A percentile compares a stretch with the other conserved stretches of the same genome.
phyloP scores from a whole-genome alignment of 2,888 invertebrate species.

The Diarsia mendica region DNA sequence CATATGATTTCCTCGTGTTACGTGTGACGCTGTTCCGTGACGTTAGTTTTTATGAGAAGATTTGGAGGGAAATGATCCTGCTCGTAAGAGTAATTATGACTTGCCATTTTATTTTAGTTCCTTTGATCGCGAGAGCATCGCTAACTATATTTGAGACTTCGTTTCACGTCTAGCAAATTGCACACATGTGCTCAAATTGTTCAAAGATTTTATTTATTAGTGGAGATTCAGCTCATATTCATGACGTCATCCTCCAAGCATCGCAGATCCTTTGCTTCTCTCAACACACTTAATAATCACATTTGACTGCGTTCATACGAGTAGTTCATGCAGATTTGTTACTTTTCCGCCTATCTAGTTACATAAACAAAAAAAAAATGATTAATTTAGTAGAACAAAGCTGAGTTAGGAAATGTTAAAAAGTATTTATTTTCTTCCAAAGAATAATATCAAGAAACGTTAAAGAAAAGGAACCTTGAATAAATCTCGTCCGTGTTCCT shows the following conservation, averaged over 20 bases:
- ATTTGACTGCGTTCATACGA: no score
- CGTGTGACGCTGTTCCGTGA: slow-evolving; percentile 19
- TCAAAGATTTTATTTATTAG: slow-evolving; percentile 1
- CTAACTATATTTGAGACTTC: slow-evolving; percentile 61
- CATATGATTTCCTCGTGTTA: slow-evolving; percentile 7
- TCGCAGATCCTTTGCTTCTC: no score
- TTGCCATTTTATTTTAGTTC: slow-evolving; percentile 64
- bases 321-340: no score
- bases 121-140: slow-evolving; percentile 61
- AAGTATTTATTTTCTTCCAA: slow-evolving; percentile 16
- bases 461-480: slow-evolving; percentile 35
- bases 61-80: slow-evolving; percentile 27
- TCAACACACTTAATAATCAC: no score
- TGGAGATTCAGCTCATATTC: not conserved
- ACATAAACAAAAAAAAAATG: no score
- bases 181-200: slow-evolving; percentile 3
- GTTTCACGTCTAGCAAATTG: slow-evolving; percentile 28
- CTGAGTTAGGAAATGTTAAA: not conserved
- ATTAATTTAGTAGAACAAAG: not conserved
- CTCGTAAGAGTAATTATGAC: slow-evolving; percentile 42
- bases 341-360: no score
- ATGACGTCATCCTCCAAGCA: no score
- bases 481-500: slow-evolving; percentile 32
- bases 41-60: slow-evolving; percentile 44
- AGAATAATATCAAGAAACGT: slow-evolving; percentile 26